Evolutionary conservation across 2,113 vertebrate species (phyloP), one percentile per base, ranked within the genome.

Genomic region (Climacteris rufus): DNA sequence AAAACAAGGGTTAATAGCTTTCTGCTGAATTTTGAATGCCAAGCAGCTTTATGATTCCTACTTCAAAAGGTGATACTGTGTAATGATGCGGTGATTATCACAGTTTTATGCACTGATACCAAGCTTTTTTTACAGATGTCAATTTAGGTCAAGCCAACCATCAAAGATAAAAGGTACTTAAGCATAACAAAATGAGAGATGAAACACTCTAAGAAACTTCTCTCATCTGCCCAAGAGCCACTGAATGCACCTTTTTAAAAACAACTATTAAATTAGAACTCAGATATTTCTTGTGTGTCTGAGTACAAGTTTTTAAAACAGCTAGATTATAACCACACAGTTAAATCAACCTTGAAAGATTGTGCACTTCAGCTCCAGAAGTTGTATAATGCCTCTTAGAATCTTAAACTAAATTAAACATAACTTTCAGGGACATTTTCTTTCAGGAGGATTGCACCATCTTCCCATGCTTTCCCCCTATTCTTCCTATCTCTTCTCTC

Each of bases 291-390:
- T 57, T 69, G 40, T 40, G 50, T 63, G 23, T 61, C 66, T 86
- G 49, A 80, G 27, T 74, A 83, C 54, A 92, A 59, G 47, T 59
- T 83, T 90, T 84, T 81, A 71, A 92, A 81, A 57, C 35, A 89
- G 50, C 69, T 90, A 74, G 71, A 75, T 78, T 93, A 68, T 59
- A 89, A 76, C 84, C 30, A 60, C 45, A 85, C n/a, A 15, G n/a
- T 80, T 90, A 91, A 91, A 94, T 83, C 78, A 96, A 54, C 78
- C 89, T 83, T 91, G 70, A 96, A 97, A 91, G 63, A 91, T 4
- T 72, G 78, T 44, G 39, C 86, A 83, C 68, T 92, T 92, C 76
- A 83, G 60, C 71, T 95, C 63, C 75, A 86, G 42, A 90, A 87
- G 71, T 52, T 84, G 66, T 60, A 49, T 82, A 91, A 84, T 30